phyloP scores from a whole-genome alignment of 2,113 vertebrate species.

The Chitala chitala region DNA sequence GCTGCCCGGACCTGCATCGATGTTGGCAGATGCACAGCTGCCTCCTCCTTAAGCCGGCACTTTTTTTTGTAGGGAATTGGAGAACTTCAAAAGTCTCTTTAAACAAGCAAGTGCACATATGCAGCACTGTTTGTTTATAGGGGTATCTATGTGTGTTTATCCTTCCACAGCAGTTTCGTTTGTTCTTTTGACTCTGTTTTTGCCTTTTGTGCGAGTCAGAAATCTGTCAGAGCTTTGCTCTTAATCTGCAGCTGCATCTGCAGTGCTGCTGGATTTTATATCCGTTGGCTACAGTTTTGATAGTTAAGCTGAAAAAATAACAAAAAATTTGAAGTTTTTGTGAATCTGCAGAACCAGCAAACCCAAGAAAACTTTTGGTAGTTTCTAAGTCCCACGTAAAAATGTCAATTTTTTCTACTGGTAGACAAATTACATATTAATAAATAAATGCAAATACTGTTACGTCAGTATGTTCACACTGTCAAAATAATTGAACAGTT shows the following conservation, averaged over 20 bases:
- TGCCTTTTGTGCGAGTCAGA: not conserved
- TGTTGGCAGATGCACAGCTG: not conserved
- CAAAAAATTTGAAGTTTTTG: not conserved
- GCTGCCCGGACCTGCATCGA: not conserved
- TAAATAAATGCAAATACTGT: not conserved
- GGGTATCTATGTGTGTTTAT: not conserved
- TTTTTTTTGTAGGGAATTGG: slow-evolving; percentile 44
- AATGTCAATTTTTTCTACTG: not conserved
- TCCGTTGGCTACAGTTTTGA: not conserved
- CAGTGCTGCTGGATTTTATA: not conserved
- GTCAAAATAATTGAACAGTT: not conserved
- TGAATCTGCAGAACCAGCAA: not conserved
- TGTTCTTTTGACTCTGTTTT: not conserved
- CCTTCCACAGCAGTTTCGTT: not conserved
- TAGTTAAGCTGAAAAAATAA: not conserved
- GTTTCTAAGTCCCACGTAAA: not conserved
- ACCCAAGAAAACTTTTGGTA: not conserved
- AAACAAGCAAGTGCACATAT: slow-evolving; percentile 46
- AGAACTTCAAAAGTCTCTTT: slow-evolving; percentile 46
- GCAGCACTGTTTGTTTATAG: slow-evolving; percentile 26
- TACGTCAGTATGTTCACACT: not conserved
- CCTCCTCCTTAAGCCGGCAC: slow-evolving; percentile 33
- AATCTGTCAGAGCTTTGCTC: not conserved
- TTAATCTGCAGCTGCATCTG: not conserved
- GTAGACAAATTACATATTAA: not conserved